Evolutionary conservation across 1,140 invertebrate species (phyloP).

Genomic region (Diorhabda elongata): DNA sequence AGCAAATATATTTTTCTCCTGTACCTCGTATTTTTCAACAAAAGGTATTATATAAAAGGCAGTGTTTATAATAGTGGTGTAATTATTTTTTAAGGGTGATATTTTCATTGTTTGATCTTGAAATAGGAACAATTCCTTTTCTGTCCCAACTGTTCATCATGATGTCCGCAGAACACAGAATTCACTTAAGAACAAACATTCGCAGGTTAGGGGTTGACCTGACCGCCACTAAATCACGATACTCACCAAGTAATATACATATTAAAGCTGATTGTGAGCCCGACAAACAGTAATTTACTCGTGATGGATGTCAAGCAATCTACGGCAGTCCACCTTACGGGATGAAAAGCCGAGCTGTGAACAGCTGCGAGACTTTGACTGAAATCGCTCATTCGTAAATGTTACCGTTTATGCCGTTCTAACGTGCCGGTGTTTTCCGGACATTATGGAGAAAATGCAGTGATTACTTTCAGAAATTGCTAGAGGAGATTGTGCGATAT

Average conservation of each 20-base stretch:
- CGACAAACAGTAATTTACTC: slow-evolving; percentile 11
- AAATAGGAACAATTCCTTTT: no score
- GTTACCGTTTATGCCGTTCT: not conserved
- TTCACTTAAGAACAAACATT: slow-evolving; percentile 5
- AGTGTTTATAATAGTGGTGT: no score
- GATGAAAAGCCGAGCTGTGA: slow-evolving; percentile 4
- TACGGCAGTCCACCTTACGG: slow-evolving; percentile 10
- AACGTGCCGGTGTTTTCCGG: not conserved
- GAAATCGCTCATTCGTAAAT: slow-evolving; percentile 11
- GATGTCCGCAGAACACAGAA: not conserved
- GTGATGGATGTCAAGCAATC: slow-evolving; percentile 14
- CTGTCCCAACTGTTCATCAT: not conserved
- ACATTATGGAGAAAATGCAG: slow-evolving; percentile 6
- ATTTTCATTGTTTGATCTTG: no score
- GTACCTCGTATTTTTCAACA: no score
- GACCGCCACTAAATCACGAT: slow-evolving; percentile 8
- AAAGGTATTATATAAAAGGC: no score
- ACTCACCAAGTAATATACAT: slow-evolving; percentile 14
- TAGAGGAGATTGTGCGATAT: not conserved
- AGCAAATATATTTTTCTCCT: no score
- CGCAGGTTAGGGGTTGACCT: slow-evolving; percentile 6
- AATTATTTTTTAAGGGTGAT: no score
- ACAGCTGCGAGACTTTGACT: slow-evolving; percentile 14
- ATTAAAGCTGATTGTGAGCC: slow-evolving; percentile 9
- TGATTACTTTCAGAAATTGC: slow-evolving; percentile 9